Evolutionary conservation across 2,113 vertebrate genomes (phyloP).

Genomic region (Oryzias melastigma): DNA sequence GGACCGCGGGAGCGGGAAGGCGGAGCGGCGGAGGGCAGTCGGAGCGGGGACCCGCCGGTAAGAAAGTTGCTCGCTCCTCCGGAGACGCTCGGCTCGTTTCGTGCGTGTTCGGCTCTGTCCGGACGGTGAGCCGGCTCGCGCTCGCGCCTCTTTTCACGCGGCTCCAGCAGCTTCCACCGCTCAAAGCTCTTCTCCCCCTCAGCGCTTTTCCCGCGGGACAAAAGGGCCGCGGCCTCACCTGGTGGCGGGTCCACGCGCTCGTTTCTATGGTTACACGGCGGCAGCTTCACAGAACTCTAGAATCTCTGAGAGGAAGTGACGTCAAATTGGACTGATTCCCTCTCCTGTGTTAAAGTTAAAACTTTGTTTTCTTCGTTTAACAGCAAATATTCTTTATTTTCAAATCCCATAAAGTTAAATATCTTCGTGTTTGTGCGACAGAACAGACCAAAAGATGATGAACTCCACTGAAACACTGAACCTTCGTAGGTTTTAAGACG

Average conservation of each 20-base stretch:
- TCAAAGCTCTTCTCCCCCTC: slow-evolving; percentile 34
- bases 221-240: slow-evolving; percentile 48
- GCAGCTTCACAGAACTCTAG: too few relatives aligned
- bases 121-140: neutral
- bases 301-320: too few relatives aligned
- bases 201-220: slow-evolving; percentile 34
- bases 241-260: slow-evolving; percentile 13
- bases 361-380: too few relatives aligned
- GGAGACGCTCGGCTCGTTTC: neutral
- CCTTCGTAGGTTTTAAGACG: too few relatives aligned
- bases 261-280: slow-evolving; percentile 24
- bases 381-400: too few relatives aligned
- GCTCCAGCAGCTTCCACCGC: slow-evolving; percentile 56
- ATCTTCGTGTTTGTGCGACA: too few relatives aligned
- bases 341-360: too few relatives aligned
- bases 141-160: slow-evolving; percentile 25
- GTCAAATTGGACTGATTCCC: too few relatives aligned
- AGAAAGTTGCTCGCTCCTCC: slow-evolving; percentile 2
- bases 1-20: neutral
- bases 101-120: neutral
- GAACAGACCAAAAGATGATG: too few relatives aligned
- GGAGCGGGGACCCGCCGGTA: slow-evolving; percentile 47
- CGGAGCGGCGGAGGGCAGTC: slow-evolving; percentile 13
- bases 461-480: too few relatives aligned
- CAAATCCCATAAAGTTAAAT: too few relatives aligned